Base-by-base conservation (phyloP, 2,113 vertebrate species). In the Lasiurus cinereus region DNA sequence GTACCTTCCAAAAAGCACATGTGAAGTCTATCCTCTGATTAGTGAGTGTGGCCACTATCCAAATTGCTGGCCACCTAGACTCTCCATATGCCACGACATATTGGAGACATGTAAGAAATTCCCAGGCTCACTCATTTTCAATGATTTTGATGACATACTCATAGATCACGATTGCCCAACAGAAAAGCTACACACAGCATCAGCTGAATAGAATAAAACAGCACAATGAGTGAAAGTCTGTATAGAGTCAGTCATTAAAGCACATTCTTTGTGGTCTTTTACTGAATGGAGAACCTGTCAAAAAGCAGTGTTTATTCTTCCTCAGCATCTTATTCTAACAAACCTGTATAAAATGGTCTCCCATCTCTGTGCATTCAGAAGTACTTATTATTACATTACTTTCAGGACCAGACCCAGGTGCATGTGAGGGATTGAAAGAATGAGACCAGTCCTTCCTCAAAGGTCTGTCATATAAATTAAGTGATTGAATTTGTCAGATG, bases 21-120 rank as follows among this genome's bases (percentile, higher is more conserved):
- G 48, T 88, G 93, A 96, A 94, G 67, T 94, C 83, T 96, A 56
- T 33, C 66, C 76, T 96, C 64, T 94, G 85, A 91, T 97, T 96
- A 95, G 83, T 91, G 54, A 94, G 36, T 66, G 15, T 96, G 93
- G 76, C 79, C 48, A 96, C 90, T 93, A 59, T 97, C 87, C 92
- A 96, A 97, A 94, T 96, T 76, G 46, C 72, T 89, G 89, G 39
- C 90, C 90, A 95, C 91, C 83, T 90, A 88, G 56, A 83, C 77
- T 94, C 83, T 93, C 91, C 95, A 93, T 91, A 95, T 95, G 94
- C 86, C 59, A 86, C 15, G 5, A 64, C 83, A 96, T 95, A 97
- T 93, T 97, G 79, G 94, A 64, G 90, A 91, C 83, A 89, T 13
- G 1, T 79, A 91, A 96, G 91, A 91, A 93, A 94, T 94, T 94